phyloP scores from a whole-genome alignment of 1,140 invertebrate species.

The Antheraea pernyi region DNA sequence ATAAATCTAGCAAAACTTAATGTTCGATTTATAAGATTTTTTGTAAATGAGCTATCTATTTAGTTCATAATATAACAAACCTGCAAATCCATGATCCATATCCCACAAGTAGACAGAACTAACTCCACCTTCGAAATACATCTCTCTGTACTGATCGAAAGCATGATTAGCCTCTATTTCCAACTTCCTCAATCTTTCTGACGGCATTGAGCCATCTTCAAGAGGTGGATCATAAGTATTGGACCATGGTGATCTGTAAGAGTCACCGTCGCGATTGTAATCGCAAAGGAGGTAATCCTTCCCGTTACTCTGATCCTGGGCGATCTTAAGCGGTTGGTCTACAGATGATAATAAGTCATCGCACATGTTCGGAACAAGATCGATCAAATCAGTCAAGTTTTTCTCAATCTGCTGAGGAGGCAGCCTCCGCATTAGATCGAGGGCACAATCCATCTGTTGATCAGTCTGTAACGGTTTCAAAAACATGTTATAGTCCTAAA shows the following conservation, averaged over 20 bases:
- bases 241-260: conserved; percentile 99
- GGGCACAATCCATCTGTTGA: conserved; percentile 98
- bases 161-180: conserved; percentile 99
- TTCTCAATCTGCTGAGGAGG: conserved; percentile 99
- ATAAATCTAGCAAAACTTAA: too few relatives aligned
- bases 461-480: conserved; percentile 88
- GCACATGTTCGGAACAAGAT: conserved; percentile 96
- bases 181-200: conserved; percentile 95
- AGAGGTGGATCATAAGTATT: conserved; percentile 98
- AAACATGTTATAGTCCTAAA: conserved; percentile 20
- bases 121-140: conserved; percentile 99
- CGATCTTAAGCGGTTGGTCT: conserved; percentile 99
- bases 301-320: conserved; percentile 94
- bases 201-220: conserved; percentile 99
- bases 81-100: conserved; percentile 98
- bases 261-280: conserved; percentile 99
- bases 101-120: conserved; percentile 99
- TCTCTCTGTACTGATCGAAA: conserved; percentile 99
- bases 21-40: too few relatives aligned
- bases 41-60: background rate
- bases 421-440: conserved; percentile 98
- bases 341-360: conserved; percentile 98
- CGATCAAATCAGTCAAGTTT: conserved; percentile 98
- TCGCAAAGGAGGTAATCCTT: conserved; percentile 99
- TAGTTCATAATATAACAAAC: conserved; percentile 50